A percentile compares a stretch with the other conserved stretches of the same genome.
Evolutionary conservation across 2,797 vertebrate genomes (phyloP).

Genomic region (Sebastolobus altivelis): DNA sequence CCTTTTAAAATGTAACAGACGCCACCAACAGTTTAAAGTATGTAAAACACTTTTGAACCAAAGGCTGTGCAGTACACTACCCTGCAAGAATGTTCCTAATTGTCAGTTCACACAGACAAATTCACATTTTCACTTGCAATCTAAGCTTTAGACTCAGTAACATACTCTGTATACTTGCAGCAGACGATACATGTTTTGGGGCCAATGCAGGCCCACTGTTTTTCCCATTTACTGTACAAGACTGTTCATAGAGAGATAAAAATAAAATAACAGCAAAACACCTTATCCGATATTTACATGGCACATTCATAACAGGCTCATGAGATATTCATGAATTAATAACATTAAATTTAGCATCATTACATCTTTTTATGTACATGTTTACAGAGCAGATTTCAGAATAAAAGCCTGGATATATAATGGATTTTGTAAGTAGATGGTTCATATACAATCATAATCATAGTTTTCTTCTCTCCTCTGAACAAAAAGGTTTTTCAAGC

Average conservation of each 20-base stretch:
- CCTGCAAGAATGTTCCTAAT: background rate
- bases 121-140: slow-evolving; percentile 35
- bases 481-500: background rate
- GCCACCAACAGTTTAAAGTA: background rate
- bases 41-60: slow-evolving; percentile 7
- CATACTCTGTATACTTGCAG: slow-evolving; percentile 22
- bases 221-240: slow-evolving; percentile 24
- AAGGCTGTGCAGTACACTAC: background rate
- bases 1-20: background rate
- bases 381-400: slow-evolving; percentile 58
- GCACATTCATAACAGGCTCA: slow-evolving; percentile 61
- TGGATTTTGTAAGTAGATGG: background rate
- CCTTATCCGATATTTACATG: slow-evolving; percentile 27
- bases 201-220: background rate
- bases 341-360: slow-evolving; percentile 17
- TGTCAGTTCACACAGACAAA: slow-evolving; percentile 43
- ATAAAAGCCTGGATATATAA: slow-evolving; percentile 6
- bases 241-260: slow-evolving; percentile 16
- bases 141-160: slow-evolving; percentile 27
- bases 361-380: background rate
- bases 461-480: background rate
- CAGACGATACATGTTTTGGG: slow-evolving; percentile 2
- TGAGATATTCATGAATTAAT: slow-evolving; percentile 40
- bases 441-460: background rate
- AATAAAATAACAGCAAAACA: slow-evolving; percentile 25